Conservation (phyloP, 2,113 vertebrate species). For the Aleadryas rufinucha region DNA sequence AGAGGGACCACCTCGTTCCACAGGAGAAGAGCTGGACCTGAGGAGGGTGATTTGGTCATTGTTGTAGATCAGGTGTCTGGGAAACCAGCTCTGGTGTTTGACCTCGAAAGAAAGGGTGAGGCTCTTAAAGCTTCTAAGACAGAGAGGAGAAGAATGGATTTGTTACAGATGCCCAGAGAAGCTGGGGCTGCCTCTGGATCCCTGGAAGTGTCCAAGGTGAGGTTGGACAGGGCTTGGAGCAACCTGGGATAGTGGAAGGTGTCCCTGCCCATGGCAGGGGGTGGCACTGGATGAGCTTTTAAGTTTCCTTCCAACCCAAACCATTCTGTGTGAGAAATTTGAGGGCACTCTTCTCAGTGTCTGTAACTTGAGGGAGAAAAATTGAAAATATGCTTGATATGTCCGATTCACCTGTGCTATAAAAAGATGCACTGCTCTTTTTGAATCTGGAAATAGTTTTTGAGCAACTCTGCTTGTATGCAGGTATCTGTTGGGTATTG, state of each 20-base stretch:
- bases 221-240: accelerated
- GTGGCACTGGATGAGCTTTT: neutral
- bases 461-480: neutral
- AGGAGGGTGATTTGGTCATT: accelerated
- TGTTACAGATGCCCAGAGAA: neutral
- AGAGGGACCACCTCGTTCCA: neutral
- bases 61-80: neutral
- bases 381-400: accelerated
- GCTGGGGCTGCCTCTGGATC: neutral
- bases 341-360: neutral
- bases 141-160: neutral
- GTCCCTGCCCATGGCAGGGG: neutral
- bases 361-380: neutral
- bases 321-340: neutral
- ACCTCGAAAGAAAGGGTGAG: neutral
- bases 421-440: neutral
- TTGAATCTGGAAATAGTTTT: neutral
- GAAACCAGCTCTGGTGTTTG: neutral
- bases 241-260: accelerated
- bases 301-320: neutral
- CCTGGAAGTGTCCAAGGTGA: neutral
- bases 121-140: neutral
- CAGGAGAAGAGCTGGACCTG: neutral
- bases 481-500: neutral
- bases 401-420: neutral